Base-by-base conservation (phyloP, 2,797 vertebrate genomes). In the Artibeus jamaicensis region DNA sequence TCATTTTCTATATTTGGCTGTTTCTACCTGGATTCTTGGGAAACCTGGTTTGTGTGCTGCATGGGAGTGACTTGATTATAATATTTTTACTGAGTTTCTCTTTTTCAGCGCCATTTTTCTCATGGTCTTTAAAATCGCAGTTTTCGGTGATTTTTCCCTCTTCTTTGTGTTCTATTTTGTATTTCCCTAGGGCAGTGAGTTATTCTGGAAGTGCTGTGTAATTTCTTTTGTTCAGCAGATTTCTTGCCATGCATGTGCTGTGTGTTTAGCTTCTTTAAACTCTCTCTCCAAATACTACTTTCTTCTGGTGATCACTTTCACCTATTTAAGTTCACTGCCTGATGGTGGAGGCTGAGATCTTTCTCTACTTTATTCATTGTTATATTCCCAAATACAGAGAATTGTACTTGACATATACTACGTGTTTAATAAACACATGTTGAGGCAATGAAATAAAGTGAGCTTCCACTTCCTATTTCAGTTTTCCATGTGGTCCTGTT, bases 161-260 rank as follows among this genome's bases (percentile, higher is more conserved):
- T 96, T 81, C 2, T 34, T 86, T 14, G 0, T 82, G 50, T 71
- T 93, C 83, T 6, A 0, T 91, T 97, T 94, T 97, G 44, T 98
- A 92, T 94, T 97, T 98, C 97, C 91, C 94, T 62, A 87, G 96
- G 93, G 95, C 93, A 92, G 70, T 93, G 70, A 96, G 5, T 96
- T 96, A 92, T 89, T 98, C 14, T 70, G 57, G 39, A 78, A 74
- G 9, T 59, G 24, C 3, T 84, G 34, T 92, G 32, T 77, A 93
- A 95, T 97, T 97, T 97, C 32, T 94, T 97, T 96, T 92, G 32
- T 94, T 97, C 93, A 96, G 79, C 62, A 96, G 67, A 74, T 87
- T 93, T 95, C 71, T 96, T 97, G 74, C 76, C 74, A 71, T 71
- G 59, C 74, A 91, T 39, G 3, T 85, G 48, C 14, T 53, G 2